Evolutionary conservation across 2,797 vertebrate species (phyloP).

Genomic region (Pangasius sanitwongsei): DNA sequence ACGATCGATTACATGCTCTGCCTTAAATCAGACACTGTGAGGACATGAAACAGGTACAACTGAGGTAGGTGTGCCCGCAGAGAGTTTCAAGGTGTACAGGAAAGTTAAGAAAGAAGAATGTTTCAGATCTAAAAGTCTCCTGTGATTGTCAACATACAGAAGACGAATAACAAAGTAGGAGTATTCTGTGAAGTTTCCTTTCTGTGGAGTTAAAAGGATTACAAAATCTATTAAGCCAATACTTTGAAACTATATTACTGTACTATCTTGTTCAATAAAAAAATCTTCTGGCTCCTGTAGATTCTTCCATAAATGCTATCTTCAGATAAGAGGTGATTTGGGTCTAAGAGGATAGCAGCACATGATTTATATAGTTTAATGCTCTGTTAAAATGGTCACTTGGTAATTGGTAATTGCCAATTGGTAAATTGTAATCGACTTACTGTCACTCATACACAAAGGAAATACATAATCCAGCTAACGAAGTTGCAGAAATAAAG

Average conservation of each 20-base stretch:
- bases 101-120: constrained; percentile 6
- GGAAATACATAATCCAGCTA: not conserved
- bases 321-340: not conserved
- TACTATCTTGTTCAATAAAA: not conserved
- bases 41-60: not conserved
- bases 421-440: not conserved
- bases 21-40: constrained; percentile 34
- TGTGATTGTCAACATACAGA: not conserved
- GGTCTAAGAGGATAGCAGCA: not conserved
- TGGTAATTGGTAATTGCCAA: not conserved
- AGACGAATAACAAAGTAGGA: not conserved
- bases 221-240: not conserved
- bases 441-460: not conserved
- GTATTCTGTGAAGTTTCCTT: not conserved
- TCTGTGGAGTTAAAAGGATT: not conserved
- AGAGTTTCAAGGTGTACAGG: not conserved
- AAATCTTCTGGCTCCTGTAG: not conserved
- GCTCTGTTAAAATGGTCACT: not conserved
- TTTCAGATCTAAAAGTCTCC: constrained; percentile 25
- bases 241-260: not conserved
- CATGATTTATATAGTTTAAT: not conserved
- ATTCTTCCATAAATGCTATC: not conserved
- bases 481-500: not conserved
- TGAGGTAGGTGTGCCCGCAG: not conserved
- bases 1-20: constrained; percentile 23